Base-by-base conservation (phyloP, 2,888 invertebrate genomes). In the Clostera curtula region DNA sequence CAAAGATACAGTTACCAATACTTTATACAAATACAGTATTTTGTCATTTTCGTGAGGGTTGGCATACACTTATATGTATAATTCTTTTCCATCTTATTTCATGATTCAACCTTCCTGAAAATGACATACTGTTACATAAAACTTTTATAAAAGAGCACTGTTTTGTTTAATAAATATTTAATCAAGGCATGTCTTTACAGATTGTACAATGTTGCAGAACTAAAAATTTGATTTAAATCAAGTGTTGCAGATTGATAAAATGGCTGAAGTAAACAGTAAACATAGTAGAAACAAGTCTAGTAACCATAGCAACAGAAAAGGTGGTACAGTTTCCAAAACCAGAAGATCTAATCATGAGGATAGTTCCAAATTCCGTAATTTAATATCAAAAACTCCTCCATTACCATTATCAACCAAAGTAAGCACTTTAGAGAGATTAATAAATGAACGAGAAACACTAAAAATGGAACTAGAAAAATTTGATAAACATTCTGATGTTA, bases 1-100 rank as follows among this genome's bases (percentile, higher is more conserved):
- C 80, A 73, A 67, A 69, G 65, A 70, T 64, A 72, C 66, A 77
- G 74, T 77, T 73, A 54, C 60, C 64, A 68, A 65, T 65, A 54
- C 55, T 57, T 59, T 61, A 56, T 51, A 44, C 50, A 56, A 37
- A 51, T 46, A 27, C 23, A 19, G 31, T 40, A 49, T 42, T 23
- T 35, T 55, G 65, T 67, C 67, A 74, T 61, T 49, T 71, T 71
- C 65, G 65, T 71, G 65, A 69, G 48, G 55, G 63, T 64, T 62
- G 43, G 41, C 34, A 38, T 11, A 12, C 17, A 15, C 3, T 7
- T n/a, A 5, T 12, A 11, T 19, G 13, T 10, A 7, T 19, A 6
- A 20, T 12, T 16, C 24, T 27, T 25, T 22, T 10, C 3, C n/a
- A 14, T 5, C 2, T 13, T 8, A 10, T 13, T 22, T 8, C 14